Evolutionary conservation across 2,888 invertebrate genomes (phyloP).

Genomic region (Lissocephala sabroskyi): DNA sequence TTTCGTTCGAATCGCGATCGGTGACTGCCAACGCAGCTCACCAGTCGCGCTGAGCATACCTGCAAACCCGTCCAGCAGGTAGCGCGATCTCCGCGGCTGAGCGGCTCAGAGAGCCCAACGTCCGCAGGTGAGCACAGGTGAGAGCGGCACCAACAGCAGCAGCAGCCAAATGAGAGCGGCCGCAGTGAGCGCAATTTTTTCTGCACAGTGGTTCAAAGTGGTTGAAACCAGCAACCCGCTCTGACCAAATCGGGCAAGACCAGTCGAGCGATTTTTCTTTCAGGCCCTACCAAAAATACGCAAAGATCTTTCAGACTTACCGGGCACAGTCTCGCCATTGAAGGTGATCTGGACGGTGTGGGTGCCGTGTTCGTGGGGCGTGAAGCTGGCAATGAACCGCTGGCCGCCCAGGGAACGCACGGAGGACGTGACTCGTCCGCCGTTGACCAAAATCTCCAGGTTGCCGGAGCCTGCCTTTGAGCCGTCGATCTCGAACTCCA

Average conservation of each 20-base stretch:
- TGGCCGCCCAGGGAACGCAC: slow-evolving; percentile 93
- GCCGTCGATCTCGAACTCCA: slow-evolving; percentile 98
- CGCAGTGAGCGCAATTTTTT: background rate
- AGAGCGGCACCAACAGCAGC: slow-evolving; percentile 6
- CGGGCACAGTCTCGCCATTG: slow-evolving; percentile 91
- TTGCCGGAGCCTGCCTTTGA: slow-evolving; percentile 97
- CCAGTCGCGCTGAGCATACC: slow-evolving; percentile 32
- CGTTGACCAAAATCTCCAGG: slow-evolving; percentile 95
- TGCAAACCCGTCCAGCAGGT: slow-evolving; percentile 45
- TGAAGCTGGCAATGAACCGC: slow-evolving; percentile 92
- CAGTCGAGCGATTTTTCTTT: no score
- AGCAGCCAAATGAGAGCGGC: background rate
- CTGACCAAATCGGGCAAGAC: no score
- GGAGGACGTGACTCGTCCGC: slow-evolving; percentile 94
- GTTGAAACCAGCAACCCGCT: no score
- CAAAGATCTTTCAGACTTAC: slow-evolving; percentile 75
- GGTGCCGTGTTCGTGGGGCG: slow-evolving; percentile 87
- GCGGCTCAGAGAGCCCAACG: slow-evolving; percentile 24
- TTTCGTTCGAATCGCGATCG: slow-evolving; percentile 65
- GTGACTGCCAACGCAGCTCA: slow-evolving; percentile 60
- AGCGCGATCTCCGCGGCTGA: slow-evolving; percentile 15
- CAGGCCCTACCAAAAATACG: background rate
- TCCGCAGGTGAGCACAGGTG: slow-evolving; percentile 8
- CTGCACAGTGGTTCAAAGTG: background rate
- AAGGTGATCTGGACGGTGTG: slow-evolving; percentile 95